Evolutionary conservation across 2,888 invertebrate genomes (phyloP).

Genomic region (Cheilosia pagana): DNA sequence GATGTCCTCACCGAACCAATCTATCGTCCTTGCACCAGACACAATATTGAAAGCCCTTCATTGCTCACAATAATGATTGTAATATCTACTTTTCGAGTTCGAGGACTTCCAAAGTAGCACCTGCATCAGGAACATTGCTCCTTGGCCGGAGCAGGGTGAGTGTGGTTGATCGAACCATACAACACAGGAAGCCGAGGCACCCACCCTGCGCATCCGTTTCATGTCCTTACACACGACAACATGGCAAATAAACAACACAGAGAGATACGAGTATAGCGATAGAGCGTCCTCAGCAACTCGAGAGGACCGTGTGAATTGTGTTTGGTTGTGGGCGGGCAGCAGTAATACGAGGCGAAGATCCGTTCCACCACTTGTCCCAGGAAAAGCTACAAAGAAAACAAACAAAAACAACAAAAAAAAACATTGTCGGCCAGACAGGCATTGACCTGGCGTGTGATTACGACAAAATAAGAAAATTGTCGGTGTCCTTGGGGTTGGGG

Average conservation of each 20-base stretch:
- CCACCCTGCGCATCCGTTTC: conserved; percentile 40
- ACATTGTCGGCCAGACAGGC: conserved; percentile 74
- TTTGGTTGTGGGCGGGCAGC: conserved; percentile 52
- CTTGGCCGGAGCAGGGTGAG: conserved; percentile 5
- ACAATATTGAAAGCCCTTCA: conserved; percentile 74
- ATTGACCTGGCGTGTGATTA: conserved; percentile 75
- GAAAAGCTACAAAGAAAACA: conserved; percentile 61
- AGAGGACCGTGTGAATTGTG: conserved; percentile 73
- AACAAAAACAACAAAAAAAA: conserved; percentile 35
- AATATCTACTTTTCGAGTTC: conserved; percentile 74
- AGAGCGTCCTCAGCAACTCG: conserved; percentile 26
- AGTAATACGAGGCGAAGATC: conserved; percentile 59
- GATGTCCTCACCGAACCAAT: conserved; percentile 53
- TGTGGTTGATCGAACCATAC: conserved; percentile 26
- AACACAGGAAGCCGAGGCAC: conserved; percentile 38
- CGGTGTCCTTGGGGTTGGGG: conserved; percentile 56
- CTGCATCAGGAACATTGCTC: conserved; percentile 64
- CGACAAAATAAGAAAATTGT: conserved; percentile 73
- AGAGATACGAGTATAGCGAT: conserved; percentile 20
- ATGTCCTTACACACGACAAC: conserved; percentile 72
- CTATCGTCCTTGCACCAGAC: conserved; percentile 74
- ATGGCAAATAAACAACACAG: conserved; percentile 69
- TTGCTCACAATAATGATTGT: conserved; percentile 73
- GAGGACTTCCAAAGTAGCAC: conserved; percentile 74
- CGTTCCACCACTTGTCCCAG: conserved; percentile 55